Conservation (phyloP, 2,113 vertebrate species). For the Apteryx mantelli region DNA sequence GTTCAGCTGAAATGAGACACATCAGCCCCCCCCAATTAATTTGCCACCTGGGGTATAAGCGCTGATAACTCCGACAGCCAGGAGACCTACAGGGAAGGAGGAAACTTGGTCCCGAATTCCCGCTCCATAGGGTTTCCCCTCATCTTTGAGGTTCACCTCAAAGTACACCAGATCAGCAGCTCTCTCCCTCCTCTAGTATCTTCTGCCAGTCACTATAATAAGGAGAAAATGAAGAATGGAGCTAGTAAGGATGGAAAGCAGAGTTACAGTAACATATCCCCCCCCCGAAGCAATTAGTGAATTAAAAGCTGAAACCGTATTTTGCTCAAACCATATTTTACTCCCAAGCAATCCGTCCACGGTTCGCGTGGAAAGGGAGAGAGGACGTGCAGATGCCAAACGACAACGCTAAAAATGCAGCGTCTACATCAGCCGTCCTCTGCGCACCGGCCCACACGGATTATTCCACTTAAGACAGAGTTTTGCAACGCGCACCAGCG, state of each 20-base stretch:
- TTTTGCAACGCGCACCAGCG: neutral
- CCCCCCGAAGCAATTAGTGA: neutral
- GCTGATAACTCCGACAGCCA: neutral
- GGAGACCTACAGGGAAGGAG: neutral
- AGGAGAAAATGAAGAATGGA: neutral
- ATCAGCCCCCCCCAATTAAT: neutral
- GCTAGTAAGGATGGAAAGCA: neutral
- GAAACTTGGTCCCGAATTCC: neutral
- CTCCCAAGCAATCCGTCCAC: neutral
- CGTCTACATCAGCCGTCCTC: neutral
- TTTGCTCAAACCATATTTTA: neutral
- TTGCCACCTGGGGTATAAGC: neutral
- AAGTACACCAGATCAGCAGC: neutral
- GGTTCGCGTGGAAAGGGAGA: neutral
- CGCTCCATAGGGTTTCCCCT: neutral
- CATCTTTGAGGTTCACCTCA: neutral
- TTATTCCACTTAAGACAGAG: accelerated
- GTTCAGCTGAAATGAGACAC: neutral
- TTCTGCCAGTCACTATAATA: neutral
- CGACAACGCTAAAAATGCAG: neutral
- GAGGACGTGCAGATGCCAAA: neutral
- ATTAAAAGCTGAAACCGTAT: neutral
- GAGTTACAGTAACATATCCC: neutral
- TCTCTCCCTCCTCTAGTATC: neutral
- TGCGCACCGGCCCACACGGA: neutral